Evolutionary conservation across 2,113 vertebrate species (phyloP).

Genomic region (Sapajus apella): DNA sequence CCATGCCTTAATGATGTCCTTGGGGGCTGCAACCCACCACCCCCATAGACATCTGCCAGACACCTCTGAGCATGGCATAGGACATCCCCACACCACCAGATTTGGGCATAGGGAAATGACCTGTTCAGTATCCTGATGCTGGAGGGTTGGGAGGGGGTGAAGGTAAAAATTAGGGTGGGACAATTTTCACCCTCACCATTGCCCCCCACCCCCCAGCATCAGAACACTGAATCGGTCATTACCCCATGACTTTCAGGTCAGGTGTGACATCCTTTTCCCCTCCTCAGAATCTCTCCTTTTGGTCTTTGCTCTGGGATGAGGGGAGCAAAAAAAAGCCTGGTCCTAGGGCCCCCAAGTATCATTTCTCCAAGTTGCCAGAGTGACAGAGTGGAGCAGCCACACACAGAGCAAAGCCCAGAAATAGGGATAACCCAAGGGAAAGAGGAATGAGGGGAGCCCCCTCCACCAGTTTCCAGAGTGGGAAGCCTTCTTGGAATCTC

Average conservation of each 20-base stretch:
- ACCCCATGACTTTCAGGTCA: neutral
- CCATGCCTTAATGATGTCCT: conserved; percentile 76
- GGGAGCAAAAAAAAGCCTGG: neutral
- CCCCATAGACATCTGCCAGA: conserved; percentile 67
- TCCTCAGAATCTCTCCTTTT: neutral
- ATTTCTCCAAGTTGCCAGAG: conserved; percentile 8
- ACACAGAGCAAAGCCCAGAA: conserved; percentile 25
- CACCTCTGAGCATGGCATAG: conserved; percentile 14
- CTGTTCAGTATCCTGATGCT: neutral
- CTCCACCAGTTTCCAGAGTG: neutral
- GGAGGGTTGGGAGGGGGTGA: neutral
- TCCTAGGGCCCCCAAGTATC: neutral
- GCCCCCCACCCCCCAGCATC: neutral
- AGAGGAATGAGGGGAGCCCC: neutral
- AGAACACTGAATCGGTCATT: neutral
- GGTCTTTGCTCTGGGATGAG: conserved; percentile 4
- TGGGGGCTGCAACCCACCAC: conserved; percentile 40
- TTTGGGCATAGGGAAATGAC: conserved; percentile 2
- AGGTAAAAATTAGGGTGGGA: neutral
- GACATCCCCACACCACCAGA: neutral
- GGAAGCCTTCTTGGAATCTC: neutral
- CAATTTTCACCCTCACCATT: neutral
- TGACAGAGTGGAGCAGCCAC: neutral
- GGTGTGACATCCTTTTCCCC: neutral
- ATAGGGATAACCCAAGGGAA: neutral